Base-by-base conservation (phyloP, 2,888 invertebrate species). In the Melanchra persicariae region DNA sequence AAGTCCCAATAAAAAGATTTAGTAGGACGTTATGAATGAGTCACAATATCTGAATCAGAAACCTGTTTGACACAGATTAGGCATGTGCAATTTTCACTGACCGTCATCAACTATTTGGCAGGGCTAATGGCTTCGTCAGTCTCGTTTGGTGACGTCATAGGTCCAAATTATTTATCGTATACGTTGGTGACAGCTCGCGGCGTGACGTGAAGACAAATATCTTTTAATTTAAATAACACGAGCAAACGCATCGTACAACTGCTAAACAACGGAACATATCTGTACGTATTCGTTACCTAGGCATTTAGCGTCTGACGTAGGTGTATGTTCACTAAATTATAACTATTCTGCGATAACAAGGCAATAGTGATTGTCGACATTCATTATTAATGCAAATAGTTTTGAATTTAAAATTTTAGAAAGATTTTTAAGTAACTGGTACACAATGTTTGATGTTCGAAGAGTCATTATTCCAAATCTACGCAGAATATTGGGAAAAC, bases 101-200 rank as follows among this genome's bases (percentile, higher is more conserved):
- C 78, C 76, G 74, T 66, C 69, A 67, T 77, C 70, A 82, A 85
- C 75, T 78, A 76, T 86, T 85, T 83, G 86, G 85, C 83, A 86
- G 73, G 63, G 65, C 59, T 70, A 62, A 65, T 70, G 47, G 66
- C 55, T 47, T 60, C 22, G 65, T 65, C 68, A 43, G 63, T 76
- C 74, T 77, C 79, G 72, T 77, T 69, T 64, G 19, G 34, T 74
- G 77, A 83, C 85, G 85, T 82, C 79, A 80, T 52, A 57, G 8
- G 15, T 37, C 51, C n/a, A 68, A 40, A 61, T 69, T 66, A 74
- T 72, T 63, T 74, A 72, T 75, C 68, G 69, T 79, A 69, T 17
- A 59, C 51, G 55, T 79, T 64, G 70, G 71, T 58, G 70, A 78
- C 63, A 62, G 37, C 52, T 70, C 60, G 68, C 40, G 40, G 66